Base-by-base conservation (phyloP, 2,797 vertebrate species). In the Acipenser transmontanus region DNA sequence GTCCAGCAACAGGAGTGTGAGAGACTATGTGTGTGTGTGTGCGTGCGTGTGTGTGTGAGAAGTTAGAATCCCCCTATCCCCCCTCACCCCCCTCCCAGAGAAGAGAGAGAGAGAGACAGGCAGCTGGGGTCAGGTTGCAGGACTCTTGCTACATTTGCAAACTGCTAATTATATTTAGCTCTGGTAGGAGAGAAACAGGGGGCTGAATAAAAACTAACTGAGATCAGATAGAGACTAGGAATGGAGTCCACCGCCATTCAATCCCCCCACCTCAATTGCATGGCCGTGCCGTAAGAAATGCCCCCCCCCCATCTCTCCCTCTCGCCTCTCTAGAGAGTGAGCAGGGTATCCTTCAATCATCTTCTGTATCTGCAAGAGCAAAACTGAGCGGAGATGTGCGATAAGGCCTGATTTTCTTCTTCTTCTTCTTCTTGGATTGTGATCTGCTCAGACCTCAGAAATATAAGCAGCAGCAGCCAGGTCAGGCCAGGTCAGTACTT, bases 61-160 rank as follows among this genome's bases (percentile, higher is more conserved):
- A 62, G 34, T 65, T 70, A 67, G 69, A 70, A 65, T 72, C 71
- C 81, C 79, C 80, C 78, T 76, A 77, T 78, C 76, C 77, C 66
- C 74, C 67, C 72, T 64, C 74, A 75, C 78, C 76, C 71, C 59
- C 77, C 73, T 4, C 34, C 34, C 34, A 84, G 83, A 91, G 34
- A 34, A 34, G 34, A 34, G 34, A 34, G 14, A 8, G 61, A 12
- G 59, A 49, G 64, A 10, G 13, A 50, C 13, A 12, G 11, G 20
- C 56, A 68, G 49, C 74, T 74, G 69, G 81, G 84, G 79, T 90
- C 89, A 64, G 82, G 88, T 92, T 92, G 87, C 89, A 90, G 82
- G 82, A 89, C 88, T 92, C 89, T 88, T 90, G 89, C 89, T 91
- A 90, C 89, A 91, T 90, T 89, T 88, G 89, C 89, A 92, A 88